A percentile compares a stretch with the other conserved stretches of the same genome.
phyloP scores from a whole-genome alignment of 1,140 invertebrate species.

The Plodia interpunctella region DNA sequence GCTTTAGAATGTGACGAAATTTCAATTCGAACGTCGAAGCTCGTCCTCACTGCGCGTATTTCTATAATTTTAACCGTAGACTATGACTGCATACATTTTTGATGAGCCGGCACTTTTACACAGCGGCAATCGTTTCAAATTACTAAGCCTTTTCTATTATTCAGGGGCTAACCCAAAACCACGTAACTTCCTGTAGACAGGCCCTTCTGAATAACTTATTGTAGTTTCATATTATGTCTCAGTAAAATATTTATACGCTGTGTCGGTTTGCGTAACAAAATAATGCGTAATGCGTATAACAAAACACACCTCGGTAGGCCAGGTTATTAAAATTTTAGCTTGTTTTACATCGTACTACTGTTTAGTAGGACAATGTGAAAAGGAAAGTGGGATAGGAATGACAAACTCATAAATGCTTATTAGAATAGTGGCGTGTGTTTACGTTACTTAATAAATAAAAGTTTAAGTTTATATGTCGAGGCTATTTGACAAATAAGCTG shows the following conservation, averaged over 20 bases:
- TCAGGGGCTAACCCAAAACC: conserved; percentile 36
- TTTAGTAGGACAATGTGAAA: background rate
- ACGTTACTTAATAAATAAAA: no score
- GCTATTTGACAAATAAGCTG: no score
- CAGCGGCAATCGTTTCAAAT: conserved; percentile 42
- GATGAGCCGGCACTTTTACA: conserved; percentile 50
- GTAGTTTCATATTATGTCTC: conserved; percentile 44
- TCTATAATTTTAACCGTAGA: conserved; percentile 57
- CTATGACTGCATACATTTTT: conserved; percentile 64
- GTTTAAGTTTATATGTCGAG: no score
- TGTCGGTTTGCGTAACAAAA: conserved; percentile 12
- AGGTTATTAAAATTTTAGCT: background rate
- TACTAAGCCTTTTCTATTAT: conserved; percentile 52
- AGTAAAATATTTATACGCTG: conserved; percentile 42
- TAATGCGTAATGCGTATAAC: conserved; percentile 7
- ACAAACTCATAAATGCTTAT: no score
- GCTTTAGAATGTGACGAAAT: no score
- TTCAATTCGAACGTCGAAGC: background rate
- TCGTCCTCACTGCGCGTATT: conserved; percentile 11
- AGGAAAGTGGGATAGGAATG: background rate
- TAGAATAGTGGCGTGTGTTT: no score
- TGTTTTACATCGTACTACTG: background rate
- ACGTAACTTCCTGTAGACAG: conserved; percentile 42
- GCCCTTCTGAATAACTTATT: conserved; percentile 44
- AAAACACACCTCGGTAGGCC: background rate